A percentile compares a stretch with the other conserved stretches of the same genome.
Evolutionary conservation across 2,113 vertebrate genomes (phyloP).

Genomic region (Potamarius usumacintae): DNA sequence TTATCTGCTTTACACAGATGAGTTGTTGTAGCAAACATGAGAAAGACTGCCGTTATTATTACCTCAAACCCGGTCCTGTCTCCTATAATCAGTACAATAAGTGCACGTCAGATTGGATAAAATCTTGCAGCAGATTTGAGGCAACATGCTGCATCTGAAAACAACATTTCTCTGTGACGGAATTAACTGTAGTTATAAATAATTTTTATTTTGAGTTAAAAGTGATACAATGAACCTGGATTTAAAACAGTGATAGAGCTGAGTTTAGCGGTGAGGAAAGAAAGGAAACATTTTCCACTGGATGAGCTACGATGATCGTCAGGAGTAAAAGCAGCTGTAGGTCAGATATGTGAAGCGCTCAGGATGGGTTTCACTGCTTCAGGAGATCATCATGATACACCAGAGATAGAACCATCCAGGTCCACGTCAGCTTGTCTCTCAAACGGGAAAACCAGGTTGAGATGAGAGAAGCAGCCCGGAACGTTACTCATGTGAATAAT

Average conservation of each 20-base stretch:
- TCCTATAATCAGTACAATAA: not conserved
- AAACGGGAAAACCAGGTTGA: not conserved
- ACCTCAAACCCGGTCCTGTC: too few relatives aligned
- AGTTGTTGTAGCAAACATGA: not conserved
- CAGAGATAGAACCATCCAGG: not conserved
- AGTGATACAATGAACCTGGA: not conserved
- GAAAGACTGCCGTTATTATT: not conserved
- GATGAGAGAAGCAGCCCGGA: not conserved
- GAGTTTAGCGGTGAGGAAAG: not conserved
- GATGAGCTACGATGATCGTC: not conserved
- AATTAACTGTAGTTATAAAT: too few relatives aligned
- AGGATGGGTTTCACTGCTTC: not conserved
- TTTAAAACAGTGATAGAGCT: not conserved
- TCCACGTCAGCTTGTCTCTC: not conserved
- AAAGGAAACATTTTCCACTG: not conserved
- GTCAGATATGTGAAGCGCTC: not conserved
- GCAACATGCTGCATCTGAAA: too few relatives aligned
- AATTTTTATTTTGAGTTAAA: not conserved
- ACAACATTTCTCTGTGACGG: not conserved
- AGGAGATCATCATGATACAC: not conserved
- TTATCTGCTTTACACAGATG: not conserved
- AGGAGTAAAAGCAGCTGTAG: not conserved
- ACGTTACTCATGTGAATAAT: not conserved
- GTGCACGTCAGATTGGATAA: not conserved
- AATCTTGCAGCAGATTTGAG: not conserved